These are phyloP conservation scores for Coptodon bakossiorum DNA, from an alignment of 2,113 vertebrate species.

Conservation along the genomic window DNA sequence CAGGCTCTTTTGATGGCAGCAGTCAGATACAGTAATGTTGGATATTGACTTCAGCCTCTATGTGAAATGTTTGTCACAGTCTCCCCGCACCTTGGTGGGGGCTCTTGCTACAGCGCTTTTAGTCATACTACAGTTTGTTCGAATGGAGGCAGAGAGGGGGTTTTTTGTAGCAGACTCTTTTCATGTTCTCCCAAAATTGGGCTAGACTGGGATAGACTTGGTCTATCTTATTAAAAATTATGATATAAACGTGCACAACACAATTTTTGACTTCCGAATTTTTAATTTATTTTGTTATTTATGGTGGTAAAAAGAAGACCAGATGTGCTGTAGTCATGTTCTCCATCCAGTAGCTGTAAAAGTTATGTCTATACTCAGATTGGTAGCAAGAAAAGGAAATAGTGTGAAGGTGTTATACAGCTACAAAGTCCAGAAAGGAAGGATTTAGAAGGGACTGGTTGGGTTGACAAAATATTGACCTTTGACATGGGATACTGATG, in stretches of 20 bases:
- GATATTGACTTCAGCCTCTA: conserved; percentile 18
- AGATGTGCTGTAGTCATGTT: not conserved
- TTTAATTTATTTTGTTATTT: not conserved
- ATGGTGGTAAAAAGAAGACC: not conserved
- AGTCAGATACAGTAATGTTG: not conserved
- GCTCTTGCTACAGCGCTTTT: not conserved
- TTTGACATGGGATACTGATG: not conserved
- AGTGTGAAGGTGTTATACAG: not conserved
- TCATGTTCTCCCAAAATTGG: not conserved
- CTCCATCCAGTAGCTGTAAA: not conserved
- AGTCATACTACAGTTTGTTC: not conserved
- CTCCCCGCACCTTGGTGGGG: not conserved
- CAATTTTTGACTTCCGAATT: not conserved
- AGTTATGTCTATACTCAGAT: not conserved
- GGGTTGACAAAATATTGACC: not conserved
- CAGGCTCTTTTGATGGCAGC: conserved; percentile 47
- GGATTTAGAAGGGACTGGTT: not conserved
- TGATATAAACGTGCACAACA: not conserved
- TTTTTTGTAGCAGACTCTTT: not conserved
- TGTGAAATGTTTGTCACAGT: conserved; percentile 9
- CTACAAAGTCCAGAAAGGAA: not conserved
- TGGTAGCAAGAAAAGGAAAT: not conserved
- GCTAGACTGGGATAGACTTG: not conserved
- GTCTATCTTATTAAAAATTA: not conserved
- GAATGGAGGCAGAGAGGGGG: rapidly evolving